Base-by-base conservation (phyloP, 2,113 vertebrate species). In the Chauna torquata region DNA sequence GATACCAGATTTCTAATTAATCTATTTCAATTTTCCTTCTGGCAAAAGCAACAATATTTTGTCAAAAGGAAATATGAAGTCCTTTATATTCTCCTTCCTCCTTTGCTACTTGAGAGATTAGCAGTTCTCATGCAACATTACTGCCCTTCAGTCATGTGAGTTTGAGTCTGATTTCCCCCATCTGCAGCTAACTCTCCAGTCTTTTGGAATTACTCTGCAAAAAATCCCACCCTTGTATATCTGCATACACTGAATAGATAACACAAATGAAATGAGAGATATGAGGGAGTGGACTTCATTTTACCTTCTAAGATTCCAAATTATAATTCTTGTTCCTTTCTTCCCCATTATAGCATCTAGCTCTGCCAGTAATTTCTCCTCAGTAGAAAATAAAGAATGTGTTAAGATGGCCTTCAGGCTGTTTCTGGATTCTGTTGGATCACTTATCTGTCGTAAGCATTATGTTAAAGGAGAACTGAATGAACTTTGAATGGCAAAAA, bases 281-380 rank as follows among this genome's bases (percentile, higher is more conserved):
- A 4, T 1, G 71, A 69, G 13, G 71, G 34, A 25, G 2, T 24
- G 42, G 22, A 50, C 12, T 66, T 70, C 16, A 40, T 34, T 92
- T 88, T 96, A 99, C 99, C 98, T 98, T 95, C 99, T 98, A 28
- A 99, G 98, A 83, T 99, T 99, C 99, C 99, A 99, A 93, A 99
- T 99, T 89, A 99, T 99, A 91, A 99, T 99, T 83, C 99, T 98
- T 23, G 99, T 99, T 94, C 99, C 99, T 36, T 98, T 99, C 88
- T 97, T 98, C 6, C 87, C 96, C 5, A 91, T 94, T 81, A 99
- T 98, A 65, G 98, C 98, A 36, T 97, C 78, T 28, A 99, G 96
- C 93, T 99, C 99, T 55, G 95, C 91, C 50, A 99, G 88, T 38
- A 99, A 97, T 3, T 99, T 98, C 38, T 96, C 90, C 94, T 98